Conservation (phyloP, 2,113 vertebrate genomes). For the Rhinoderma darwinii region DNA sequence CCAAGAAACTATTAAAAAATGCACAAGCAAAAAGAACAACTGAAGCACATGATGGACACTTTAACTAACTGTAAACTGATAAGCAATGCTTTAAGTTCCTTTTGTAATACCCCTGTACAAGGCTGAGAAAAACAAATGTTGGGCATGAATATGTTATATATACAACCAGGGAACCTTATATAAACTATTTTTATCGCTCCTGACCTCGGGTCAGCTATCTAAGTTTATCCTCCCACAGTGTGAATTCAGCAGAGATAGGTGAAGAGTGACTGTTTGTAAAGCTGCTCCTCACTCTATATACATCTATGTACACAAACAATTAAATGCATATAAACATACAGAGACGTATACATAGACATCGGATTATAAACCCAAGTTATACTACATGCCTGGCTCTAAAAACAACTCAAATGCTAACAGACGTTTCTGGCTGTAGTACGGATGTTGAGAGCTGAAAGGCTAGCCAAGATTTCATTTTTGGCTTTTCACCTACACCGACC, state of each 20-base stretch:
- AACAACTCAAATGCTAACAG: neutral
- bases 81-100: neutral
- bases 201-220: constrained; percentile 4
- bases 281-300: neutral
- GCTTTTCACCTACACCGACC: neutral
- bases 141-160: neutral
- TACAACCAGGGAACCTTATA: constrained; percentile 15
- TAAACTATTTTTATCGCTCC: constrained; percentile 39
- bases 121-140: constrained; percentile 54
- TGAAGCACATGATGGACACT: neutral
- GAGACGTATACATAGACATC: neutral
- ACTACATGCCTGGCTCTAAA: neutral
- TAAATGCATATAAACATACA: neutral
- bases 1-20: neutral
- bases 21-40: neutral
- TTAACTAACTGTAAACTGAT: neutral
- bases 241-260: neutral
- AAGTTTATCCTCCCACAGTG: neutral
- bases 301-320: neutral
- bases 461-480: constrained; percentile 11
- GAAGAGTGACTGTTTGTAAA: constrained; percentile 2
- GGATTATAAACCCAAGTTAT: neutral
- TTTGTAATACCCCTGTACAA: constrained; percentile 52
- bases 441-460: neutral
- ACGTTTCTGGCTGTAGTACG: neutral